These are phyloP conservation scores for Chelonus formosanus DNA, from an alignment of 2,888 invertebrate genomes.

Conservation along the genomic window DNA sequence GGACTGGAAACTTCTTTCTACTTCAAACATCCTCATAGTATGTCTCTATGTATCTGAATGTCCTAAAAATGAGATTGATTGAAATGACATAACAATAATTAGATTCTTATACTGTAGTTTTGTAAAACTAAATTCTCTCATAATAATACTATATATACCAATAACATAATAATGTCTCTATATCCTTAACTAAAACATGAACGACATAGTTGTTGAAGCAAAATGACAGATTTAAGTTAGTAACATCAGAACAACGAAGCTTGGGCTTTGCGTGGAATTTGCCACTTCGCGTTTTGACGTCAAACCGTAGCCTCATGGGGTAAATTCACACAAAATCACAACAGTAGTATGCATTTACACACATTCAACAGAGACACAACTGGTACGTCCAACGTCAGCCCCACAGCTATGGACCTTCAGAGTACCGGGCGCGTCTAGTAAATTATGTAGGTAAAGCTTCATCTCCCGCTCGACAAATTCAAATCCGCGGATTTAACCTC, in stretches of 20 bases:
- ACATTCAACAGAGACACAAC: slow-evolving; percentile 3
- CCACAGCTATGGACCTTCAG: slow-evolving; percentile 23
- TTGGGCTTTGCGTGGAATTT: slow-evolving; percentile 19
- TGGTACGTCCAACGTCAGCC: not conserved
- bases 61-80: too few relatives aligned
- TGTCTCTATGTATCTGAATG: too few relatives aligned
- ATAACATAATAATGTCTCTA: too few relatives aligned
- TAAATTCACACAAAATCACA: slow-evolving; percentile 3
- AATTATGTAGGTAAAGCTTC: slow-evolving; percentile 49
- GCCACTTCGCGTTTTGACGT: slow-evolving; percentile 37
- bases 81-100: too few relatives aligned
- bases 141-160: too few relatives aligned
- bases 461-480: slow-evolving; percentile 48
- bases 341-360: not conserved
- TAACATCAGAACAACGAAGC: slow-evolving; percentile 10
- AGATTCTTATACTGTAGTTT: too few relatives aligned
- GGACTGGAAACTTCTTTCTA: too few relatives aligned
- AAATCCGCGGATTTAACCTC: slow-evolving; percentile 48
- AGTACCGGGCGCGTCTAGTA: slow-evolving; percentile 35
- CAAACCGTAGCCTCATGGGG: slow-evolving; percentile 25
- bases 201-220: not conserved
- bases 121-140: too few relatives aligned
- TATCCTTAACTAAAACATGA: not conserved
- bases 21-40: too few relatives aligned
- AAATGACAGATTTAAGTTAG: slow-evolving; percentile 8